Percentiles rank a stretch among this genome's conserved stretches.
These are phyloP conservation scores for Seriola dumerili DNA, from an alignment of 2,113 vertebrate species.

Conservation along the genomic window DNA sequence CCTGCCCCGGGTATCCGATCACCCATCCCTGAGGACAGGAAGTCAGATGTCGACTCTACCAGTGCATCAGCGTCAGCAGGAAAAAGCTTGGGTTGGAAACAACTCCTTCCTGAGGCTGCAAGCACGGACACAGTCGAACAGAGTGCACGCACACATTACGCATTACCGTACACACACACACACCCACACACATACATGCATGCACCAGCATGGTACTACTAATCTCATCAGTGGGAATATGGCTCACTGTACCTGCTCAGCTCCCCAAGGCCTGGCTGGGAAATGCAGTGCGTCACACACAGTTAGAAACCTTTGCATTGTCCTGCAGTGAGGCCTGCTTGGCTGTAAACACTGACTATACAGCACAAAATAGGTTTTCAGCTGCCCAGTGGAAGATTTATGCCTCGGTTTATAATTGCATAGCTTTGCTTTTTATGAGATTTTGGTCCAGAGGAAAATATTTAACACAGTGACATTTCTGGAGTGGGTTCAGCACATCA, in stretches of 20 bases:
- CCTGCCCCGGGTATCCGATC: constrained; percentile 19
- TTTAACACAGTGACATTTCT: background rate
- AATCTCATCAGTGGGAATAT: constrained; percentile 57
- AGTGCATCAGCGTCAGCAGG: constrained; percentile 50
- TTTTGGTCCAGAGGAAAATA: background rate
- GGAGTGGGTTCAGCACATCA: background rate
- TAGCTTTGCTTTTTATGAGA: background rate
- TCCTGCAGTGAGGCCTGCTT: background rate
- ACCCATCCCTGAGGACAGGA: constrained; percentile 47
- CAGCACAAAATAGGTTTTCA: background rate
- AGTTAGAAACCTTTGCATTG: constrained; percentile 20
- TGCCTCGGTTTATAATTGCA: background rate
- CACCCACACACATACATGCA: constrained; percentile 8
- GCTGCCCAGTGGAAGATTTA: background rate
- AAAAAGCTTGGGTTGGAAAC: constrained; percentile 65
- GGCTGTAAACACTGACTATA: background rate
- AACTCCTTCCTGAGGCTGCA: constrained; percentile 54
- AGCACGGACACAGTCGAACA: background rate
- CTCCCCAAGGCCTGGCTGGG: constrained; percentile 38
- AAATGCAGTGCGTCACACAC: constrained; percentile 45
- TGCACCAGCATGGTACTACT: constrained; percentile 52
- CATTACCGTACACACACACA: background rate
- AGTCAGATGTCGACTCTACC: constrained; percentile 41
- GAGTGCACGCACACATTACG: background rate
- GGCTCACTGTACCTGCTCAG: constrained; percentile 35